Evolutionary conservation across 2,888 invertebrate species (phyloP), one percentile per base, ranked within the genome.

Genomic region (Adela reaumurella): DNA sequence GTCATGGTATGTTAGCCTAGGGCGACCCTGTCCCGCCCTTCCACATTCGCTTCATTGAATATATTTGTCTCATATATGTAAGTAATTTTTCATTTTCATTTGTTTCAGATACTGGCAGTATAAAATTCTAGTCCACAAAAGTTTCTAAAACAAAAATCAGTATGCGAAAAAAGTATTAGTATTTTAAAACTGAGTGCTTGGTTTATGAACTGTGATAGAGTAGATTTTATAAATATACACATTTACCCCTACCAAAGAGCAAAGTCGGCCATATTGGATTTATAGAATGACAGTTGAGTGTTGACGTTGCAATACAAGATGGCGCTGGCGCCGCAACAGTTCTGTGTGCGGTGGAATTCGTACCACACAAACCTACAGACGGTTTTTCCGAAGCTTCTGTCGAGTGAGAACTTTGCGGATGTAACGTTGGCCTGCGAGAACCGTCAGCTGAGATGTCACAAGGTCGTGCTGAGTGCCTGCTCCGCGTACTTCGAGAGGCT

Each of bases 371-470:
- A 90, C 63, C 81, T 91, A 70, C 89, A 77, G 78, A 85, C 85
- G 56, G 88, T 89, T 53, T 90, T 90, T 62, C 89, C 89, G 1
- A 87, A 87, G 11, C 77, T 90, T 16, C 79, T 90, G 8, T 84
- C 86, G 18, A 85, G 86, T n/a, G 89, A 90, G 64, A 87, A 89
- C 64, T 93, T 94, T 63, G 92, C 93, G 1, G 94, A 94, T 69
- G 93, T 93, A 46, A 94, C 94, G 0, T 68, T 94, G 47, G 92
- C 93, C 2, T 93, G 93, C 63, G 94, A 94, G 67, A 92, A 91
- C 1, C 85, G 89, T 35, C 90, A 91, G 67, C 76, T 91, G 55
- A 88, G 92, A 57, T 94, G 94, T 64, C 94, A 94, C 81, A 92
- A 92, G 60, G 83, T 93, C 54, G 91, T 93, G 24, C 68, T 93